Evolutionary conservation across 2,113 vertebrate genomes (phyloP).

Genomic region (Tursiops truncatus): DNA sequence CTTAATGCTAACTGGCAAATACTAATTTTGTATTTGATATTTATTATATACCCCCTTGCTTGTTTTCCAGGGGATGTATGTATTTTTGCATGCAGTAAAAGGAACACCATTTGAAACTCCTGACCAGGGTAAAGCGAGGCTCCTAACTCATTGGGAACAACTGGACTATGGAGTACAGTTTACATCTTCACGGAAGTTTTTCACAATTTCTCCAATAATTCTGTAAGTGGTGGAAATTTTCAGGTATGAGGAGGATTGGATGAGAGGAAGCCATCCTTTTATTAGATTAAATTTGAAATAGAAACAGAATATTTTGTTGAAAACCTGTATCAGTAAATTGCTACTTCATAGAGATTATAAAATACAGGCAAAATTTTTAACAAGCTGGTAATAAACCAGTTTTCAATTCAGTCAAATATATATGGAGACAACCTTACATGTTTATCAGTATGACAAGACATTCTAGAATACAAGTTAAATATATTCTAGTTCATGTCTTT

Average conservation of each 20-base stretch:
- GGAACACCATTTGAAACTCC: constrained; percentile 99
- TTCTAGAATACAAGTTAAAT: background rate
- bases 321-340: constrained; percentile 33
- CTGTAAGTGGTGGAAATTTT: constrained; percentile 88
- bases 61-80: constrained; percentile 94
- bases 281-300: constrained; percentile 25
- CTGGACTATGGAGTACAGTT: constrained; percentile 98
- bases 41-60: background rate
- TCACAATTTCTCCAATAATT: constrained; percentile 98
- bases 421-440: background rate
- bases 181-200: constrained; percentile 98
- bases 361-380: constrained; percentile 15
- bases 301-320: constrained; percentile 40
- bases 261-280: constrained; percentile 6
- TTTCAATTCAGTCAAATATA: background rate
- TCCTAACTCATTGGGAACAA: constrained; percentile 99
- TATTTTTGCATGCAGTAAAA: constrained; percentile 98
- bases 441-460: background rate
- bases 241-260: background rate
- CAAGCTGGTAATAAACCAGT: constrained; percentile 10
- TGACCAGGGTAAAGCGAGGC: constrained; percentile 89
- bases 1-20: background rate
- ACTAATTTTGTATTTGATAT: constrained; percentile 33
- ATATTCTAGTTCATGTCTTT: background rate
- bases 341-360: background rate